Conservation (phyloP, 2,113 vertebrate species). For the Tylochromis polylepis region DNA sequence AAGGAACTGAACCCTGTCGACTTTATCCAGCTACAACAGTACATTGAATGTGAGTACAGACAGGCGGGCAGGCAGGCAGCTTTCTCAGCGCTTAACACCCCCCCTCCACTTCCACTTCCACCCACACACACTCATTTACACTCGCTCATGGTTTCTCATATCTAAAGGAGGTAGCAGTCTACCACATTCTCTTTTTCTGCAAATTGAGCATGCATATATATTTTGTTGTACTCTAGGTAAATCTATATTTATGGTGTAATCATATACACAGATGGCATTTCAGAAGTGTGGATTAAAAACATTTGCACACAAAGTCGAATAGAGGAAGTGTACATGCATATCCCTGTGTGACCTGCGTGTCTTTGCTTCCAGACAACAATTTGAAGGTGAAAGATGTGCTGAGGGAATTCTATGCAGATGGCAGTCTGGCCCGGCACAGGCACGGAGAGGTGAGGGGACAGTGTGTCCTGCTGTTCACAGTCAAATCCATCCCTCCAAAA, state of each 20-base stretch:
- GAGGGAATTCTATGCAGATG: conserved; percentile 79
- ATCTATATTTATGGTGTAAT: background rate
- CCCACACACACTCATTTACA: conserved; percentile 48
- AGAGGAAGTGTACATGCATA: background rate
- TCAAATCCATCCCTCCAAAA: background rate
- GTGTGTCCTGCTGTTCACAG: background rate
- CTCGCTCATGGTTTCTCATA: conserved; percentile 43
- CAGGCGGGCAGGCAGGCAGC: conserved; percentile 14
- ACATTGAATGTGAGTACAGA: conserved; percentile 89
- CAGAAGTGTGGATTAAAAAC: background rate
- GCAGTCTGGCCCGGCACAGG: conserved; percentile 73
- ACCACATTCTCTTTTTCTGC: background rate
- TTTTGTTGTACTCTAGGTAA: background rate
- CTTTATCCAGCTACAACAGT: conserved; percentile 90
- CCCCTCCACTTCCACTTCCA: conserved; percentile 29
- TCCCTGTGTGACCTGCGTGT: conserved; percentile 29
- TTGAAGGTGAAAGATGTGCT: conserved; percentile 88
- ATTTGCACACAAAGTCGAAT: background rate
- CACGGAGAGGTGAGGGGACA: conserved; percentile 81
- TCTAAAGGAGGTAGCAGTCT: conserved; percentile 36
- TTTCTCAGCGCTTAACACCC: background rate
- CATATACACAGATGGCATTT: background rate
- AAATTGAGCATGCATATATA: background rate
- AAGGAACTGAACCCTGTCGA: conserved; percentile 85
- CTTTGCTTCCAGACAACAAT: conserved; percentile 77